Percentiles rank a stretch among this genome's conserved stretches.
Evolutionary conservation across 2,113 vertebrate species (phyloP).

Genomic region (Antechinus stuartii): DNA sequence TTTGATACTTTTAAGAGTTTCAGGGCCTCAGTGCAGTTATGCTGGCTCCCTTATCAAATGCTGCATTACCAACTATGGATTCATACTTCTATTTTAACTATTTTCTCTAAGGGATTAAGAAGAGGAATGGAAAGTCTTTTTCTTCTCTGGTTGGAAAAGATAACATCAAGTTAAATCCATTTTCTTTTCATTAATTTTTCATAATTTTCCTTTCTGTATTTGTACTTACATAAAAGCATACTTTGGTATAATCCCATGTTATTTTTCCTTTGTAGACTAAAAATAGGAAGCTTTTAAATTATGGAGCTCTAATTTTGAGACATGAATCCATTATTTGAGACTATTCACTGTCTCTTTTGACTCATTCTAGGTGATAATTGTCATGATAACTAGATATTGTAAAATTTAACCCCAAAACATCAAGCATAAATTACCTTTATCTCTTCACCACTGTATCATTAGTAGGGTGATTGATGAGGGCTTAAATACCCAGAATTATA

Average conservation of each 20-base stretch:
- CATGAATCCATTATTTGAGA: slow-evolving; percentile 61
- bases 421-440: slow-evolving; percentile 56
- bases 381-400: slow-evolving; percentile 19
- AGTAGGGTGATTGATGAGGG: slow-evolving; percentile 2
- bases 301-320: slow-evolving; percentile 26
- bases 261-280: slow-evolving; percentile 19
- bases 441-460: slow-evolving; percentile 32
- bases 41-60: not conserved
- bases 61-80: not conserved
- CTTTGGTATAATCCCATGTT: slow-evolving; percentile 32
- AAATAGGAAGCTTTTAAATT: slow-evolving; percentile 64
- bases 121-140: slow-evolving; percentile 36
- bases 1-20: not conserved
- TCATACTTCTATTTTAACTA: slow-evolving; percentile 33
- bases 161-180: slow-evolving; percentile 32
- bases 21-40: not conserved
- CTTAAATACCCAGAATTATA: not conserved
- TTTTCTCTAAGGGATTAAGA: slow-evolving; percentile 45
- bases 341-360: slow-evolving; percentile 36
- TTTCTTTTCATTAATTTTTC: slow-evolving; percentile 57
- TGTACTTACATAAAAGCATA: slow-evolving; percentile 48
- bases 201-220: slow-evolving; percentile 59
- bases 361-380: slow-evolving; percentile 54
- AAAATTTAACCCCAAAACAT: slow-evolving; percentile 59
- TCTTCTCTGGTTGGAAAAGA: slow-evolving; percentile 46